Conservation (phyloP, 2,888 invertebrate genomes). For the Phytoseiulus persimilis region DNA sequence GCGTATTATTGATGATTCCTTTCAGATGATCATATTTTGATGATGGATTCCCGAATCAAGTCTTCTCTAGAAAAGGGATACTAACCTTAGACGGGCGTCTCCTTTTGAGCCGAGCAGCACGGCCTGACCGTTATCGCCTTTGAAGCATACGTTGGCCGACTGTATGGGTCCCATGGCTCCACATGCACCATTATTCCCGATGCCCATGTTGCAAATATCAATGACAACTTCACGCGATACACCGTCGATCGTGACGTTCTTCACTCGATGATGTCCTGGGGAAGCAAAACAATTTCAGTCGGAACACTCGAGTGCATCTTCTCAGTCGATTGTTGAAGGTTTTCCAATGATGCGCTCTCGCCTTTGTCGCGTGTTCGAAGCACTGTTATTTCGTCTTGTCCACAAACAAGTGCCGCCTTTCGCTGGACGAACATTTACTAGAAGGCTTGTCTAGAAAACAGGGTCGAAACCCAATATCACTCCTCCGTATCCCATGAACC, state of each 20-base stretch:
- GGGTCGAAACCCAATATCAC: too few relatives aligned
- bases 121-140: background rate
- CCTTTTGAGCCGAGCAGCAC: background rate
- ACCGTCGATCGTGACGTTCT: background rate
- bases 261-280: background rate
- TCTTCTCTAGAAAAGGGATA: background rate
- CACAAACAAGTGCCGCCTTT: too few relatives aligned
- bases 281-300: background rate
- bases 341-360: too few relatives aligned
- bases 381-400: too few relatives aligned
- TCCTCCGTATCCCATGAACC: too few relatives aligned
- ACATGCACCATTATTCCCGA: background rate
- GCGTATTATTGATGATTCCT: too few relatives aligned
- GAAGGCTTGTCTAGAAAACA: too few relatives aligned
- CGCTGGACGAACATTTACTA: too few relatives aligned
- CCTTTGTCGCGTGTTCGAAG: too few relatives aligned
- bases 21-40: slow-evolving; percentile 18
- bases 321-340: too few relatives aligned
- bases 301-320: too few relatives aligned
- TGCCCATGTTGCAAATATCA: background rate
- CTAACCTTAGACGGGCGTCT: background rate
- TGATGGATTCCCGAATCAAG: background rate
- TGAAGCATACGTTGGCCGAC: slow-evolving; percentile 14
- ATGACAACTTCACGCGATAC: background rate
- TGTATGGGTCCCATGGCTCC: background rate